Evolutionary conservation across 1,140 invertebrate species (phyloP).

Genomic region (Habropoda laboriosa): DNA sequence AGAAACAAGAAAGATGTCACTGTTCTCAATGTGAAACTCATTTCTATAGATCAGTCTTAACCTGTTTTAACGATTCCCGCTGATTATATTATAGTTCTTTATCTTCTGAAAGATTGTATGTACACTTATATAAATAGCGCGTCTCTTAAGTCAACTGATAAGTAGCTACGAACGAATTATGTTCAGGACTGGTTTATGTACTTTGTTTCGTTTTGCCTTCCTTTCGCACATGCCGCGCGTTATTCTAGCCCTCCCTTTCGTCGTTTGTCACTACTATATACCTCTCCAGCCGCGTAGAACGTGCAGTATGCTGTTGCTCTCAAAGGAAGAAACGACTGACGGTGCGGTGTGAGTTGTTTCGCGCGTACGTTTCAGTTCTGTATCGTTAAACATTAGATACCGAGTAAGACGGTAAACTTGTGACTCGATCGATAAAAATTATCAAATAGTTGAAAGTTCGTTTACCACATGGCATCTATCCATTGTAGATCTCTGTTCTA

Average conservation of each 20-base stretch:
- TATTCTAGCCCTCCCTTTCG: slow-evolving; percentile 33
- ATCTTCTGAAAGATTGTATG: not conserved
- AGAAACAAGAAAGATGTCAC: too few relatives aligned
- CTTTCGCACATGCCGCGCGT: slow-evolving; percentile 8
- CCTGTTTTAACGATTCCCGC: not conserved
- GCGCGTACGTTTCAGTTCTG: not conserved
- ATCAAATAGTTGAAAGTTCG: not conserved
- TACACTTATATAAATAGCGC: not conserved
- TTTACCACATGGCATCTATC: not conserved
- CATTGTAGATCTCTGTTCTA: not conserved
- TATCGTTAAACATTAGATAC: not conserved
- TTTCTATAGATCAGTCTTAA: not conserved
- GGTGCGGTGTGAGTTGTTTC: not conserved
- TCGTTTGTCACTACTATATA: slow-evolving; percentile 6
- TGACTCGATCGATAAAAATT: not conserved
- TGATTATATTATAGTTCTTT: not conserved
- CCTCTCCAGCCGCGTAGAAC: slow-evolving; percentile 26
- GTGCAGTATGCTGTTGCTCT: slow-evolving; percentile 39
- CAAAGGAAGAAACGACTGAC: slow-evolving; percentile 25
- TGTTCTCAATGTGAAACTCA: not conserved
- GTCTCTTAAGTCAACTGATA: not conserved
- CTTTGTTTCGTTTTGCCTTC: not conserved
- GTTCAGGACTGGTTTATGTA: too few relatives aligned
- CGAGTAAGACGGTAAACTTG: not conserved
- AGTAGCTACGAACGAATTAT: not conserved